A percentile compares a stretch with the other conserved stretches of the same genome.
These are phyloP conservation scores for Peromyscus maniculatus DNA, from an alignment of 2,113 vertebrate genomes.

Conservation along the genomic window DNA sequence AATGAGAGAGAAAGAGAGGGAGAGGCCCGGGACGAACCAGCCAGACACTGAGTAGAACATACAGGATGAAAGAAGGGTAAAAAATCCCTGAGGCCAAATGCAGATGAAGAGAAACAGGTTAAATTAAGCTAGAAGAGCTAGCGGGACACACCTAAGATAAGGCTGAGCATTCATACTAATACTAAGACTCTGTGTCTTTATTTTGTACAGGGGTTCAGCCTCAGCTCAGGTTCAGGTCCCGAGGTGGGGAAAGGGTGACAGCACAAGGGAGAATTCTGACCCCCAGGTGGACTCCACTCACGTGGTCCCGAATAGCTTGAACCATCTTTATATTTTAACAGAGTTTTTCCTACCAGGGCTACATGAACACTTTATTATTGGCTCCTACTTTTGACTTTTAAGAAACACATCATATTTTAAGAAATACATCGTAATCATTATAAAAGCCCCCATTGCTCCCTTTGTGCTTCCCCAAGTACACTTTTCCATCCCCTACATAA, in stretches of 20 bases:
- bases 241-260: neutral
- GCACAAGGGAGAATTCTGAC: neutral
- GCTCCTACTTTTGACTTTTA: neutral
- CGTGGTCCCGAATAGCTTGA: neutral
- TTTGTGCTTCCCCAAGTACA: neutral
- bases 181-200: neutral
- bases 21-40: neutral
- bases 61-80: neutral
- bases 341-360: neutral
- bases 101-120: neutral
- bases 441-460: neutral
- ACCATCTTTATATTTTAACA: neutral
- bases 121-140: neutral
- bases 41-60: neutral
- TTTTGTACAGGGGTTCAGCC: neutral
- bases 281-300: neutral
- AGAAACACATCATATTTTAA: neutral
- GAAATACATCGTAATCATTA: neutral
- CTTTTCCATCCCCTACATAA: neutral
- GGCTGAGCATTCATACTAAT: neutral
- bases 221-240: neutral
- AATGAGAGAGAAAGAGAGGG: neutral
- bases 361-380: neutral
- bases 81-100: neutral
- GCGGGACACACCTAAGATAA: neutral